Evolutionary conservation across 2,113 vertebrate genomes (phyloP).

Genomic region (Petroica traversi): DNA sequence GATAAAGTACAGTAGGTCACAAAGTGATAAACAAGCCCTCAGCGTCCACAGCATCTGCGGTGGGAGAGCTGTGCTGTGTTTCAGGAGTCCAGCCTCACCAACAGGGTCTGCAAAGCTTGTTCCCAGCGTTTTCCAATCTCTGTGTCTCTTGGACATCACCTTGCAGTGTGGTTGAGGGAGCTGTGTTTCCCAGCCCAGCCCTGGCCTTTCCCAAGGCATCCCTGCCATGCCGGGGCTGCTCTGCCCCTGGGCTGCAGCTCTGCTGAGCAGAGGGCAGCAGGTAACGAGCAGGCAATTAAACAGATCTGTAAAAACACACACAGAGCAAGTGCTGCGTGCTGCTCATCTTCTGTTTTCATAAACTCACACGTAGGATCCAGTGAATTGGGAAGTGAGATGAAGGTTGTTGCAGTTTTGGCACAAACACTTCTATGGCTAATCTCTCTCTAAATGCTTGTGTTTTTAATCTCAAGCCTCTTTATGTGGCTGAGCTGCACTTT

Average conservation of each 20-base stretch:
- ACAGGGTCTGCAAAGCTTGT: background rate
- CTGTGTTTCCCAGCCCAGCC: background rate
- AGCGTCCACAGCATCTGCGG: fast-evolving
- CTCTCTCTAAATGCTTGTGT: slow-evolving; percentile 33
- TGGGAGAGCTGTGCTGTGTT: background rate
- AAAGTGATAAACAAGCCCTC: background rate
- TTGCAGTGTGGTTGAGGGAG: background rate
- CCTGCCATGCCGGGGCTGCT: fast-evolving
- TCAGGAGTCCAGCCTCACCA: fast-evolving
- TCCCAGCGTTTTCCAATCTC: background rate
- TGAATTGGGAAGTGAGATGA: background rate
- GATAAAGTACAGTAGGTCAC: background rate
- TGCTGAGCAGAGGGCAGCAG: background rate
- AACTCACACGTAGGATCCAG: background rate
- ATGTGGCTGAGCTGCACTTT: slow-evolving; percentile 31
- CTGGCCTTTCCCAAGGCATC: fast-evolving
- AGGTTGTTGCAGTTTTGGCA: background rate
- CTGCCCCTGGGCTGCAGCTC: fast-evolving
- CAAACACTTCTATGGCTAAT: slow-evolving; percentile 22
- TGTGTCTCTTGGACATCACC: background rate
- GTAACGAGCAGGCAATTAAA: background rate
- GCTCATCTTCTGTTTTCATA: background rate
- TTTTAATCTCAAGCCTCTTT: slow-evolving; percentile 57
- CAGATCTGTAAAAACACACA: background rate
- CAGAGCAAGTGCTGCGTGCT: background rate